Base-by-base conservation (phyloP, 2,113 vertebrate species). In the Plestiodon gilberti region DNA sequence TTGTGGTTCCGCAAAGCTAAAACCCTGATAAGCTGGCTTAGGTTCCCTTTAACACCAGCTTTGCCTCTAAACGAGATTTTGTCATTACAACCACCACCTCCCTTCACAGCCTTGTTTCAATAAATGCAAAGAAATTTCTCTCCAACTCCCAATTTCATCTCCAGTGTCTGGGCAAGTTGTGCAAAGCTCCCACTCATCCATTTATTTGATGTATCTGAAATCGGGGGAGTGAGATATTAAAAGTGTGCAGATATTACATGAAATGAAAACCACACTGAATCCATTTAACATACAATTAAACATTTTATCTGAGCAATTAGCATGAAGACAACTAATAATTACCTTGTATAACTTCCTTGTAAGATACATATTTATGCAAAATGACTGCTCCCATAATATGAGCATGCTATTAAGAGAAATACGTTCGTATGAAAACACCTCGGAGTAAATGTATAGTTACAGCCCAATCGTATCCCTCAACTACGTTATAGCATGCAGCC, bases 241-340 rank as follows among this genome's bases (percentile, higher is more conserved):
- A 65, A 73, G 52, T 52, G 30, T 71, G 43, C 55, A 23, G 62
- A 40, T 69, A 59, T n/a, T 86, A 71, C 35, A 48, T 17, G 61
- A 81, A 61, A 81, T 64, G 65, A 25, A 80, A 81, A 73, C 35
- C 65, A 61, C 40, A 75, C 43, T 38, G 71, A 40, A 87, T 76
- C 40, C 35, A 73, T 65, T 81, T 78, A 73, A 71, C n/a, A 52
- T 84, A 61, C 76, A 61, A 61, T 84, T 64, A 64, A 62, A 77
- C 65, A 73, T 71, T 78, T 88, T 64, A 20, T 73, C 73, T 73
- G 70, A 69, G 48, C 83, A 85, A 78, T 85, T 85, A 78, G 75
- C 33, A 20, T 13, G 15, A 33, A 69, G 84, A 81, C 78, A 81
- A 76, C 69, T 64, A 74, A 78, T 48, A 77, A 76, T 70, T 83